Percentiles rank a stretch among this genome's conserved stretches.
phyloP scores from a whole-genome alignment of 2,113 vertebrate species.

The Strix aluco region DNA sequence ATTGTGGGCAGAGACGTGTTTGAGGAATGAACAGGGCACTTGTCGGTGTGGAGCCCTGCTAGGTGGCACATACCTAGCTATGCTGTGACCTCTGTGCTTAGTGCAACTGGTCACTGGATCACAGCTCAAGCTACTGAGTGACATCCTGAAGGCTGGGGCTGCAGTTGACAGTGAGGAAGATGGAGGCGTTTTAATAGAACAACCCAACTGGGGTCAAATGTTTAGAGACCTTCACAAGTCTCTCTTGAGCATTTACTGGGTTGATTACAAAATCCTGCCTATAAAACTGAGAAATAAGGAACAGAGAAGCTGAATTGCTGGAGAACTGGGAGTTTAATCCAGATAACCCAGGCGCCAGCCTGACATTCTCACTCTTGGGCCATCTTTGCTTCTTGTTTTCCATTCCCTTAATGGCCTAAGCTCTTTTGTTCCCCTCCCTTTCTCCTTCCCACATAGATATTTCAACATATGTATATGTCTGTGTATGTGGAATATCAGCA shows the following conservation, averaged over 20 bases:
- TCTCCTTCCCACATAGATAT: constrained; percentile 50
- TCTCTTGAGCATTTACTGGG: neutral
- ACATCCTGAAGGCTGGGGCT: neutral
- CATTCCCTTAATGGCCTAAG: constrained; percentile 12
- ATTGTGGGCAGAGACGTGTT: neutral
- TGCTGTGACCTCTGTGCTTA: neutral
- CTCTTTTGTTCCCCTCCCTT: constrained; percentile 30
- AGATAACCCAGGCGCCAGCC: constrained; percentile 20
- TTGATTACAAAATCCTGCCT: neutral
- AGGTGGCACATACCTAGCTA: neutral
- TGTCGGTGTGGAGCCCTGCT: neutral
- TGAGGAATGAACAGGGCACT: neutral
- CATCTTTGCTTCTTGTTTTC: constrained; percentile 36
- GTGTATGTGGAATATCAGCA: constrained; percentile 56
- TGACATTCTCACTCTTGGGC: neutral
- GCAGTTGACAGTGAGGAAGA: neutral
- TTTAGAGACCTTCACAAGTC: neutral
- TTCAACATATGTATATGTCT: constrained; percentile 52
- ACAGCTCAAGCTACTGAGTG: neutral
- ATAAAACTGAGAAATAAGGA: neutral
- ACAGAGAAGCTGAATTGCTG: neutral
- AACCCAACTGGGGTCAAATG: neutral
- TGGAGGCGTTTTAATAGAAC: neutral
- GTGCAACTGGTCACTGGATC: neutral
- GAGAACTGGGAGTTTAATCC: neutral